Percentiles rank a stretch among this genome's conserved stretches.
phyloP scores from a whole-genome alignment of 2,888 invertebrate species.

The Leptinotarsa rubiginosa region DNA sequence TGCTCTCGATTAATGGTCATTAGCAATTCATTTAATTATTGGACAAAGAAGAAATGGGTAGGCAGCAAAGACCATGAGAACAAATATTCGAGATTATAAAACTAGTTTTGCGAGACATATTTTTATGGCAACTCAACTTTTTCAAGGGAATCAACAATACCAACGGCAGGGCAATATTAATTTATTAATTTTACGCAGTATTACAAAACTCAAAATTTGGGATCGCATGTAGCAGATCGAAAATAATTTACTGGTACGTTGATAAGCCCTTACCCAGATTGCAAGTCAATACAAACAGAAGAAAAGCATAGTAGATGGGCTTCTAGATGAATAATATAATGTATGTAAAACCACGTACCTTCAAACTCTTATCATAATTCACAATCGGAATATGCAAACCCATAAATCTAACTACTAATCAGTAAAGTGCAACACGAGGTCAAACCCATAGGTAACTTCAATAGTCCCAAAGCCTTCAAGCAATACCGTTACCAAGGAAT shows the following conservation, averaged over 20 bases:
- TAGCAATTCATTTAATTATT: neutral
- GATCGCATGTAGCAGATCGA: neutral
- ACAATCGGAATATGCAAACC: neutral
- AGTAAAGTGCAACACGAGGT: neutral
- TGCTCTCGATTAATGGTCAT: too few species aligned
- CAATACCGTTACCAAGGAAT: constrained; percentile 19
- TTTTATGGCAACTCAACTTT: neutral
- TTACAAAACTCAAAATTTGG: too few species aligned
- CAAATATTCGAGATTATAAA: neutral
- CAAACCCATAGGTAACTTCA: neutral
- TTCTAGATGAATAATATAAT: neutral
- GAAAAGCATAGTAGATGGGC: neutral
- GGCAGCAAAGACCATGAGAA: constrained; percentile 2
- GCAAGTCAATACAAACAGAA: constrained; percentile 12
- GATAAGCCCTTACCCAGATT: neutral
- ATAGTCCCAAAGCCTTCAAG: constrained; percentile 8
- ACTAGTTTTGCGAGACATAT: neutral
- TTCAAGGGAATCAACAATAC: too few species aligned
- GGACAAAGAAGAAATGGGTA: neutral
- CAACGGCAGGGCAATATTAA: too few species aligned
- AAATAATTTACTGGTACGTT: neutral
- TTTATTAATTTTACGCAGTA: too few species aligned
- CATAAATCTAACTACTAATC: constrained; percentile 1
- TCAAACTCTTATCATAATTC: neutral
- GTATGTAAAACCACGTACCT: neutral